A percentile compares a stretch with the other conserved stretches of the same genome.
phyloP scores from a whole-genome alignment of 2,888 invertebrate genomes.

The Drosophila neonasuta region DNA sequence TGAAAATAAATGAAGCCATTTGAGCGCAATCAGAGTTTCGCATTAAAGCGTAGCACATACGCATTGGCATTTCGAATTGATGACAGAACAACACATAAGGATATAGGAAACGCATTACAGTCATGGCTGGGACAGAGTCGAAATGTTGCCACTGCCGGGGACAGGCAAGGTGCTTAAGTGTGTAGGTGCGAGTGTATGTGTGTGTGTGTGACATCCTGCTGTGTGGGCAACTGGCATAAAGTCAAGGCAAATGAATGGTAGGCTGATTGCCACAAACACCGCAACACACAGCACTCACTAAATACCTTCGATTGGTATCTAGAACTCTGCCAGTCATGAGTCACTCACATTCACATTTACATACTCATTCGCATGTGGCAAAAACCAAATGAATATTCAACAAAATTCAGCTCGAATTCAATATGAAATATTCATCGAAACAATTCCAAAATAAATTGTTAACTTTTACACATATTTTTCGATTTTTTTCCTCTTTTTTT shows the following conservation, averaged over 20 bases:
- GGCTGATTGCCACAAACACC: conserved; percentile 43
- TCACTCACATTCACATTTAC: conserved; percentile 14
- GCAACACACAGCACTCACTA: conserved; percentile 10
- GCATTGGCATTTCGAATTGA: conserved; percentile 65
- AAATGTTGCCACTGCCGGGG: neutral
- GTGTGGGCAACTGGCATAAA: conserved; percentile 20
- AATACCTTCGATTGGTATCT: conserved; percentile 37
- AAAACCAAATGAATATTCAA: conserved; percentile 38
- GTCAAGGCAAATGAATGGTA: conserved; percentile 23
- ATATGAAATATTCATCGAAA: conserved; percentile 12
- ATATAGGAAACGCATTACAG: conserved; percentile 42
- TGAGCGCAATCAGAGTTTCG: conserved; percentile 75
- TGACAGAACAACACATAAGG: conserved; percentile 44
- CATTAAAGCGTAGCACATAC: conserved; percentile 66
- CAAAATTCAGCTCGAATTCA: neutral
- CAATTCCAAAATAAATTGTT: conserved; percentile 23
- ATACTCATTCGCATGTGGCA: conserved; percentile 23
- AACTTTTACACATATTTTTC: neutral
- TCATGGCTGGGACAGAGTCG: neutral
- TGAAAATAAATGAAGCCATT: conserved; percentile 75
- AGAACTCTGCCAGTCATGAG: conserved; percentile 23
- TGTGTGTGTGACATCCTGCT: conserved; percentile 7
- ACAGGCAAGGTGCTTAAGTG: conserved; percentile 3
- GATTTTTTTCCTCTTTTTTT: neutral
- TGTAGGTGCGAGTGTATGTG: conserved; percentile 4